These are phyloP conservation scores for Polymixis flavicincta DNA, from an alignment of 2,888 invertebrate species.

Conservation along the genomic window DNA sequence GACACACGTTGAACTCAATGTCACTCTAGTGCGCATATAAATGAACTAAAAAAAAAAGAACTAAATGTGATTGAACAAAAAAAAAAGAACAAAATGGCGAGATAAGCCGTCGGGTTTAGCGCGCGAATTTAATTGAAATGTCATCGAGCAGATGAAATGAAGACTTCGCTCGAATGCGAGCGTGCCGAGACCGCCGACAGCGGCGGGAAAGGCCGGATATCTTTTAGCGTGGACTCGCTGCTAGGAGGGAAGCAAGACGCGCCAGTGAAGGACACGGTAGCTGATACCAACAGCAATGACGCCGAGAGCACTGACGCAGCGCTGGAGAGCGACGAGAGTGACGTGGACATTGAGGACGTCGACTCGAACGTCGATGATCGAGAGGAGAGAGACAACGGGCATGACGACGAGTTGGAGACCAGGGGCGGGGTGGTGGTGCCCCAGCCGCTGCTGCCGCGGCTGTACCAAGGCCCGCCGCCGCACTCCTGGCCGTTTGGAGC, in stretches of 20 bases:
- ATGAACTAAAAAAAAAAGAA: slow-evolving; percentile 57
- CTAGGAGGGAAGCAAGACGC: slow-evolving; percentile 84
- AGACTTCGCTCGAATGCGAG: slow-evolving; percentile 89
- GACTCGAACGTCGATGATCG: slow-evolving; percentile 86
- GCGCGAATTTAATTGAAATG: slow-evolving; percentile 73
- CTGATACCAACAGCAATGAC: slow-evolving; percentile 83
- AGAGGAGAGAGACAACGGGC: slow-evolving; percentile 84
- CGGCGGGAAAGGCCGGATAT: slow-evolving; percentile 92
- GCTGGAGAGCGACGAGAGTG: slow-evolving; percentile 85
- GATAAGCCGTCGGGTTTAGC: slow-evolving; percentile 57
- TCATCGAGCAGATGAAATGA: slow-evolving; percentile 88
- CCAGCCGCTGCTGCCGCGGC: slow-evolving; percentile 92
- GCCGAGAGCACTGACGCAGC: slow-evolving; percentile 84
- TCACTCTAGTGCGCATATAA: slow-evolving; percentile 56
- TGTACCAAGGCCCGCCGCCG: slow-evolving; percentile 90
- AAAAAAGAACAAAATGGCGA: slow-evolving; percentile 51
- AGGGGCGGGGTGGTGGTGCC: slow-evolving; percentile 92
- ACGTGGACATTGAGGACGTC: slow-evolving; percentile 88
- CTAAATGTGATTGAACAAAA: slow-evolving; percentile 8
- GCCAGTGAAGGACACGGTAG: slow-evolving; percentile 73
- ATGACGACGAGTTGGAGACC: slow-evolving; percentile 85
- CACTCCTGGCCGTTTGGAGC: slow-evolving; percentile 92
- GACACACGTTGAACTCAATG: slow-evolving; percentile 53
- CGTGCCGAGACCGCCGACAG: slow-evolving; percentile 87
- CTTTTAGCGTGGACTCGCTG: slow-evolving; percentile 93